Conservation (phyloP, 2,797 vertebrate species). For the Menidia menidia region DNA sequence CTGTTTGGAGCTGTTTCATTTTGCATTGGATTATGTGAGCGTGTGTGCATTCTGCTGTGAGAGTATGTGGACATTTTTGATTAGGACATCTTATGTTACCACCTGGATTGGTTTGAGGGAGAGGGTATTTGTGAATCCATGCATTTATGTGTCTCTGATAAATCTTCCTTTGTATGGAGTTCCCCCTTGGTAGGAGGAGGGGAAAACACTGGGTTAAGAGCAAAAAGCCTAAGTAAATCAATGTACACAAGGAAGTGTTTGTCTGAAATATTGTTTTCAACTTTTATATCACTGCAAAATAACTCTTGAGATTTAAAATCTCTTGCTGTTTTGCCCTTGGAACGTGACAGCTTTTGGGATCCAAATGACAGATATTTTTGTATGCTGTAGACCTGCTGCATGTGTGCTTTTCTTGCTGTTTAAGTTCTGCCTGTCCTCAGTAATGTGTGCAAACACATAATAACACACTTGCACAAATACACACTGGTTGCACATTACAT, state of each 20-base stretch:
- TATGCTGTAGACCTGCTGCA: conserved; percentile 5
- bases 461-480: conserved; percentile 24
- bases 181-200: conserved; percentile 27
- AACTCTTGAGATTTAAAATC: too few relatives aligned
- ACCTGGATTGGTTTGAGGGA: conserved; percentile 19
- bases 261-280: too few relatives aligned
- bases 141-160: conserved; percentile 11
- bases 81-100: conserved; percentile 13
- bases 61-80: conserved; percentile 39
- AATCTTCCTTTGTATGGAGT: conserved; percentile 33
- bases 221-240: conserved; percentile 38
- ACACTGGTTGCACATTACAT: conserved; percentile 47
- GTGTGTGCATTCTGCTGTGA: conserved; percentile 11
- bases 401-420: conserved; percentile 21
- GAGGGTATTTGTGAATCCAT: not conserved
- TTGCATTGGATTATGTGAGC: conserved; percentile 15
- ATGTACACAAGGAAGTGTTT: conserved; percentile 41
- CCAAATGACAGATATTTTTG: conserved; percentile 31
- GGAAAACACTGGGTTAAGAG: conserved; percentile 36
- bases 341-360: conserved; percentile 47
- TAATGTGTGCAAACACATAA: conserved; percentile 18
- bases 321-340: conserved; percentile 57
- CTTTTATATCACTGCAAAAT: too few relatives aligned
- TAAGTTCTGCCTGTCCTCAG: conserved; percentile 10
- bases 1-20: conserved; percentile 59